Percentiles rank a stretch among this genome's conserved stretches.
Evolutionary conservation across 2,797 vertebrate species (phyloP).

Genomic region (Hydrolagus colliei): DNA sequence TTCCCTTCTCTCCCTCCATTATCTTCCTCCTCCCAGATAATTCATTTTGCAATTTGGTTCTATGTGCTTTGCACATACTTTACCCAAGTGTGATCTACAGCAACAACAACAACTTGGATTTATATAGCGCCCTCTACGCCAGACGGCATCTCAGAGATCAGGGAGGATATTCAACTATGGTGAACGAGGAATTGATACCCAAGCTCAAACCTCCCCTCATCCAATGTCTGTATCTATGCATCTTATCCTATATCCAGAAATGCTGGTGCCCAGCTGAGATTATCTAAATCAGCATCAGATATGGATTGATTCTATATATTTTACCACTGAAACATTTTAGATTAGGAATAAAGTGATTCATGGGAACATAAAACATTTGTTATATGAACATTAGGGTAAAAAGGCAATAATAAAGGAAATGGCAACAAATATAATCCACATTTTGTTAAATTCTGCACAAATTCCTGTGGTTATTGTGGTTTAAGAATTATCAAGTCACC

Average conservation of each 20-base stretch:
- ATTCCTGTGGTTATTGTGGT: not conserved
- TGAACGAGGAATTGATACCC: not conserved
- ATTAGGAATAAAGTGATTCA: not conserved
- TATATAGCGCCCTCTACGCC: too few species aligned
- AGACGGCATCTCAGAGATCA: too few species aligned
- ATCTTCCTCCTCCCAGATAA: too few species aligned
- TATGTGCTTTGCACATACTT: too few species aligned
- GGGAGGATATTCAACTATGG: not conserved
- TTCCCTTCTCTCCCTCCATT: too few species aligned
- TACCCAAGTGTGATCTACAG: not conserved
- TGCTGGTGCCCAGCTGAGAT: too few species aligned
- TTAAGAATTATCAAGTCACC: not conserved
- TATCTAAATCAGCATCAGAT: not conserved
- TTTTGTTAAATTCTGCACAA: constrained; percentile 19
- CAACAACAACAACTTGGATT: too few species aligned
- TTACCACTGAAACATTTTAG: not conserved
- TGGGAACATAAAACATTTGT: not conserved
- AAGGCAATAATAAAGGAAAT: not conserved
- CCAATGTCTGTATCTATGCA: not conserved
- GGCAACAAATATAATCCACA: constrained; percentile 15
- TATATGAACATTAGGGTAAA: not conserved
- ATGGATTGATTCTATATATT: not conserved
- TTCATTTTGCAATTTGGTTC: too few species aligned
- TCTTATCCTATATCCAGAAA: not conserved
- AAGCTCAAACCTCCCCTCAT: not conserved